phyloP scores from a whole-genome alignment of 2,888 invertebrate species.

The Cordilura impudica region DNA sequence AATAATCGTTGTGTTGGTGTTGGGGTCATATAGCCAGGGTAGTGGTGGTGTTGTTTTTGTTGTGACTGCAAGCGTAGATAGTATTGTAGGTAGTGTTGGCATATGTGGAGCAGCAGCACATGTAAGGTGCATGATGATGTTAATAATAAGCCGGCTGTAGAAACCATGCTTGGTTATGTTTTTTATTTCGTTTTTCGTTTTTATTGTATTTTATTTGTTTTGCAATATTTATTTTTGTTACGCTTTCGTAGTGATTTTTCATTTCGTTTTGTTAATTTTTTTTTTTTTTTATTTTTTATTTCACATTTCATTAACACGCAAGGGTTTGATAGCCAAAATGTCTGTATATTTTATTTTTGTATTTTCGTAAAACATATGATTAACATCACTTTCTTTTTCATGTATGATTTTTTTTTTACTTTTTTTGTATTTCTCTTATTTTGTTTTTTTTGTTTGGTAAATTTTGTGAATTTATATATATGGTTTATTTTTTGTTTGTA shows the following conservation, averaged over 20 bases:
- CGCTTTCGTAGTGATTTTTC: slow-evolving; percentile 47
- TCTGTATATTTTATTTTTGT: slow-evolving; percentile 36
- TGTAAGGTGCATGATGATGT: slow-evolving; percentile 57
- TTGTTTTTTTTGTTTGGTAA: not conserved
- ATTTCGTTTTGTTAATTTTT: slow-evolving; percentile 12
- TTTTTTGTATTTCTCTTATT: not conserved
- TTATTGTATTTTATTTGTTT: slow-evolving; percentile 28
- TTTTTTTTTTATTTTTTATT: slow-evolving; percentile 14
- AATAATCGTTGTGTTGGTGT: slow-evolving; percentile 22
- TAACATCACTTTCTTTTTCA: slow-evolving; percentile 48
- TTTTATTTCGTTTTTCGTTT: slow-evolving; percentile 3
- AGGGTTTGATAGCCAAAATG: slow-evolving; percentile 33
- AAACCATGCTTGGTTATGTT: slow-evolving; percentile 42
- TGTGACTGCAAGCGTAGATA: too few species aligned
- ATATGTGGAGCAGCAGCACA: slow-evolving; percentile 47
- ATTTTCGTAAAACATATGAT: slow-evolving; percentile 48
- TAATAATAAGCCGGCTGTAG: slow-evolving; percentile 58
- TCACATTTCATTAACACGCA: slow-evolving; percentile 23
- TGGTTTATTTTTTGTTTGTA: not conserved
- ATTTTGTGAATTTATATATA: not conserved
- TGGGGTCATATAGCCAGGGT: not conserved
- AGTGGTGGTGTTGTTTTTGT: not conserved
- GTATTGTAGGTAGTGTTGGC: slow-evolving; percentile 2
- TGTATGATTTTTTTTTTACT: not conserved
- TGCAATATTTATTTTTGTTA: slow-evolving; percentile 52